Percentiles rank a stretch among this genome's conserved stretches.
Conservation (phyloP, 1,140 invertebrate species). For the Colletes latitarsis region DNA sequence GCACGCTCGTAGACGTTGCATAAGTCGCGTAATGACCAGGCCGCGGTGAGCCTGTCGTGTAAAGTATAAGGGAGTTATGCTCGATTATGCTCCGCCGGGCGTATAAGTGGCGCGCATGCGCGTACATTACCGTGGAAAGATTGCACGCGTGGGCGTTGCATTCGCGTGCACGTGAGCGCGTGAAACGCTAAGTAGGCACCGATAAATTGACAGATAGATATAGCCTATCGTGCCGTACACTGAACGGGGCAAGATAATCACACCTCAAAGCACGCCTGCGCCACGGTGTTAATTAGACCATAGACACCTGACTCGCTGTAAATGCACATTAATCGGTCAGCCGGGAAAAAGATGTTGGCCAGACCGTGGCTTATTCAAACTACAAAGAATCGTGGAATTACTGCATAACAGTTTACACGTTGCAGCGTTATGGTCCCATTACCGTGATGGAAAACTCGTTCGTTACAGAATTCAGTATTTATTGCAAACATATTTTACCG, state of each 20-base stretch:
- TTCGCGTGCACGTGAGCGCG: conserved; percentile 17
- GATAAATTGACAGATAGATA: conserved; percentile 58
- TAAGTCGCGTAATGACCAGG: conserved; percentile 44
- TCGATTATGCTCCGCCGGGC: conserved; percentile 41
- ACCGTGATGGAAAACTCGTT: background rate
- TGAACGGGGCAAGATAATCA: conserved; percentile 36
- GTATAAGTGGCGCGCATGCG: conserved; percentile 34
- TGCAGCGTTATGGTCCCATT: background rate
- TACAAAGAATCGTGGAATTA: conserved; percentile 5
- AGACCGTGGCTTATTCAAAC: background rate
- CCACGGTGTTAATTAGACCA: conserved; percentile 46
- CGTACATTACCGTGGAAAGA: conserved; percentile 34
- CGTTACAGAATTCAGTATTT: background rate
- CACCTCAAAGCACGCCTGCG: conserved; percentile 15
- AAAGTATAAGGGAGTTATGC: conserved; percentile 48
- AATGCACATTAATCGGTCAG: conserved; percentile 22
- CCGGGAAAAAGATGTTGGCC: conserved; percentile 3
- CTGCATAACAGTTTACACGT: conserved; percentile 4
- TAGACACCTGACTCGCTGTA: conserved; percentile 22
- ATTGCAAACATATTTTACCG: background rate
- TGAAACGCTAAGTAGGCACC: conserved; percentile 39
- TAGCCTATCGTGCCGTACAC: background rate
- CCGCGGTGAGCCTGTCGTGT: conserved; percentile 21
- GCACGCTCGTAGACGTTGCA: conserved; percentile 9
- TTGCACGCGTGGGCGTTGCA: conserved; percentile 46